phyloP scores from a whole-genome alignment of 2,797 vertebrate genomes.

The Hafferia zeledoni region DNA sequence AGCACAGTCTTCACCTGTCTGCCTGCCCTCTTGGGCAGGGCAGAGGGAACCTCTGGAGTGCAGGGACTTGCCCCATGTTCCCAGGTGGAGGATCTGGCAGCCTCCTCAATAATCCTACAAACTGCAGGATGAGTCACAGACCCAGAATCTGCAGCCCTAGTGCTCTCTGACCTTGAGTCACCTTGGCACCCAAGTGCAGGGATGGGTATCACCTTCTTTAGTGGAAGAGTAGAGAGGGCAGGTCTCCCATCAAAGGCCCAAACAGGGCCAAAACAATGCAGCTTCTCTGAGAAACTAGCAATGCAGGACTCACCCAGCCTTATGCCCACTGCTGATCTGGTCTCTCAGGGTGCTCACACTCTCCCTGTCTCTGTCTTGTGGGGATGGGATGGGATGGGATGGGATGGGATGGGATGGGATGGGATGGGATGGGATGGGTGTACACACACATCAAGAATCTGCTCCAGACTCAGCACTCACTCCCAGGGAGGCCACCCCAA shows the following conservation, averaged over 20 bases:
- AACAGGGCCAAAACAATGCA: fast-evolving
- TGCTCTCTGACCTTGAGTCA: not conserved
- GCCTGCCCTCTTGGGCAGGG: not conserved
- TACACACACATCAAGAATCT: not conserved
- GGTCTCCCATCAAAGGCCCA: not conserved
- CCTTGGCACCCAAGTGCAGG: not conserved
- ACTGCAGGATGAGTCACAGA: not conserved
- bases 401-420: too few relatives aligned
- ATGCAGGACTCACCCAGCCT: not conserved
- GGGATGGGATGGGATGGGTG: fast-evolving
- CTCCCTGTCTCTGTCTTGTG: too few relatives aligned
- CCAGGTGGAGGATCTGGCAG: not conserved
- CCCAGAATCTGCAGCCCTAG: not conserved
- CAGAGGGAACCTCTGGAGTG: not conserved
- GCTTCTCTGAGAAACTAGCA: not conserved
- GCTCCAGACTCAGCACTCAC: not conserved
- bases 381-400: too few relatives aligned
- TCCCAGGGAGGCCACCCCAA: not conserved
- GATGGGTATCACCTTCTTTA: not conserved
- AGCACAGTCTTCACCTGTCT: not conserved
- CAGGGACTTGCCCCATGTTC: not conserved
- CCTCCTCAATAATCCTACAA: fast-evolving
- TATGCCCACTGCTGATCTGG: fast-evolving
- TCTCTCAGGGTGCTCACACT: not conserved
- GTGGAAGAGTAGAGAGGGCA: not conserved